Conservation (phyloP, 2,888 invertebrate genomes). For the Melinaea marsaeus region DNA sequence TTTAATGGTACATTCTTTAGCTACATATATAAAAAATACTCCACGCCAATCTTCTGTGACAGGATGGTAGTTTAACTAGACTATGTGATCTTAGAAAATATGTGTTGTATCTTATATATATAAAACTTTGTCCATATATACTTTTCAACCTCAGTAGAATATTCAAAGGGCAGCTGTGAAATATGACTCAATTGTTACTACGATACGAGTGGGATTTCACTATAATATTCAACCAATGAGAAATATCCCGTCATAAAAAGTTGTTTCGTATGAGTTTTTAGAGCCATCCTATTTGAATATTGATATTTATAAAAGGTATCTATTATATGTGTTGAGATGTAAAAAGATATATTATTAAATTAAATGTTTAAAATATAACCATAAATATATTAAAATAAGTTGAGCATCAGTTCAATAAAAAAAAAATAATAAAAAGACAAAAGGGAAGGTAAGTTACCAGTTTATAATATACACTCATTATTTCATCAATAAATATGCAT, state of each 20-base stretch:
- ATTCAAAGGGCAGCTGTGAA: slow-evolving; percentile 67
- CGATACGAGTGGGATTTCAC: slow-evolving; percentile 60
- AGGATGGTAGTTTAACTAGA: too few species aligned
- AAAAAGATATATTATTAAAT: slow-evolving; percentile 35
- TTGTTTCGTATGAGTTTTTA: slow-evolving; percentile 67
- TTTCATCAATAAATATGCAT: too few species aligned
- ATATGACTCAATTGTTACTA: slow-evolving; percentile 66
- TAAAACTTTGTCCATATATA: slow-evolving; percentile 51
- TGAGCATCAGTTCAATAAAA: too few species aligned
- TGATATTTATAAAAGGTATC: slow-evolving; percentile 65
- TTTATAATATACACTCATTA: too few species aligned
- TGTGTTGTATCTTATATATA: slow-evolving; percentile 26
- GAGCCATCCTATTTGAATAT: slow-evolving; percentile 66
- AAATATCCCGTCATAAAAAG: slow-evolving; percentile 69
- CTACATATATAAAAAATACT: too few species aligned
- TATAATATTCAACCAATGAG: slow-evolving; percentile 73
- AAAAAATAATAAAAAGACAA: too few species aligned
- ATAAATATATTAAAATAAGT: too few species aligned
- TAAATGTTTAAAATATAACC: too few species aligned
- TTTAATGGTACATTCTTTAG: too few species aligned
- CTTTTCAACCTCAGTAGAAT: slow-evolving; percentile 66
- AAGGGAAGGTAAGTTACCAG: too few species aligned
- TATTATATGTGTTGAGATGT: slow-evolving; percentile 35
- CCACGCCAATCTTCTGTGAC: too few species aligned
- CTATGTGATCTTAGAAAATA: too few species aligned